phyloP scores from a whole-genome alignment of 2,113 vertebrate genomes.

The Talpa occidentalis region DNA sequence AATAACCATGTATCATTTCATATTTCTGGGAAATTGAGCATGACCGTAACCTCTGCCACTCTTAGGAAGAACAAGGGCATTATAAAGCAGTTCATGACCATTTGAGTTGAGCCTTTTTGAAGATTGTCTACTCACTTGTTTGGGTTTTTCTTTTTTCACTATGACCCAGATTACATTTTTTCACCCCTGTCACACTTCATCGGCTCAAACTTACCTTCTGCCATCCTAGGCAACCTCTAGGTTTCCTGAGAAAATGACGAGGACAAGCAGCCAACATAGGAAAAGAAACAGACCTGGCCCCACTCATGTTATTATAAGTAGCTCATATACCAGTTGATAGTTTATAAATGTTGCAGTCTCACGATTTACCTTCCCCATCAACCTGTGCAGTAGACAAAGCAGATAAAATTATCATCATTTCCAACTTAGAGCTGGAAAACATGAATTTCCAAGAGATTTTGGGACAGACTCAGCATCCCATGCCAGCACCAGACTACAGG shows the following conservation, averaged over 20 bases:
- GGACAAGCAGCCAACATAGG: not conserved
- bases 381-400: not conserved
- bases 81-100: not conserved
- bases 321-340: not conserved
- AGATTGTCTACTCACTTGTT: not conserved
- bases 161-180: conserved; percentile 50
- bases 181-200: not conserved
- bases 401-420: not conserved
- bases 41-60: not conserved
- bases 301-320: not conserved
- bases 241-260: conserved; percentile 24
- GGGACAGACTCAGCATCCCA: too few relatives aligned
- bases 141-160: not conserved
- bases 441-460: not conserved
- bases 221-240: not conserved
- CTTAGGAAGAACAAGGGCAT: not conserved
- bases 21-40: too few relatives aligned
- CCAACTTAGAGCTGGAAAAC: not conserved
- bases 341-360: not conserved
- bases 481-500: not conserved
- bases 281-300: not conserved
- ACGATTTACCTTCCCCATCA: not conserved
- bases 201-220: conserved; percentile 38
- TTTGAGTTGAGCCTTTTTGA: not conserved
- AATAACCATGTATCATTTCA: not conserved